Conservation (phyloP, 2,797 vertebrate species). For the Pseudocheirus occidentalis region DNA sequence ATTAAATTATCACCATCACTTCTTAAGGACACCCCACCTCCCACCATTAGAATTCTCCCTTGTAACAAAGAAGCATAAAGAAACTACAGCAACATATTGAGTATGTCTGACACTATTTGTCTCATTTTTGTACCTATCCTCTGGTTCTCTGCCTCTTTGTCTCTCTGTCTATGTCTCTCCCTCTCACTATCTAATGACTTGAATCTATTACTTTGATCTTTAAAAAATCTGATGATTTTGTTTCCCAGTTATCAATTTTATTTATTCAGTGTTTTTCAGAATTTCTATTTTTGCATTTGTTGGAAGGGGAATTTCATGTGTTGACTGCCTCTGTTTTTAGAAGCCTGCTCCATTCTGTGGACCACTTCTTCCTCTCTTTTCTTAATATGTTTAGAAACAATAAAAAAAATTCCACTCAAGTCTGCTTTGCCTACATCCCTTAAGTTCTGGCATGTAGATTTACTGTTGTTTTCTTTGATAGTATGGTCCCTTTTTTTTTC, state of each 20-base stretch:
- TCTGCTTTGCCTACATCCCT: not conserved
- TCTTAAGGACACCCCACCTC: not conserved
- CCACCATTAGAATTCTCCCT: not conserved
- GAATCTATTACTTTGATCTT: not conserved
- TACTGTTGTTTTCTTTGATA: not conserved
- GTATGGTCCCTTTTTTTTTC: not conserved
- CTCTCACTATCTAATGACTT: not conserved
- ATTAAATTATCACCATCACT: not conserved
- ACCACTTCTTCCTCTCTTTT: not conserved
- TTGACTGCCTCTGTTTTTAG: not conserved
- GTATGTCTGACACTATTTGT: not conserved
- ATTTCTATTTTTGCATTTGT: not conserved
- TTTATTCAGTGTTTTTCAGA: not conserved
- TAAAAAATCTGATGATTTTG: not conserved
- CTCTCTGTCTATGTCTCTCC: not conserved
- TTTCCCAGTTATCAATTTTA: not conserved
- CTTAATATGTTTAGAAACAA: not conserved
- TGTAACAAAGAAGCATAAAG: not conserved
- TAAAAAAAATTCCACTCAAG: not conserved
- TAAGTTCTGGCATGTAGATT: not conserved
- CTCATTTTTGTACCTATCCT: not conserved
- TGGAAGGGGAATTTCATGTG: not conserved
- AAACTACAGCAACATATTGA: not conserved
- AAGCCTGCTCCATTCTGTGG: not conserved
- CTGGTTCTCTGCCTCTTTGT: not conserved